Conservation (phyloP, 2,113 vertebrate genomes). For the Cyanistes caeruleus region DNA sequence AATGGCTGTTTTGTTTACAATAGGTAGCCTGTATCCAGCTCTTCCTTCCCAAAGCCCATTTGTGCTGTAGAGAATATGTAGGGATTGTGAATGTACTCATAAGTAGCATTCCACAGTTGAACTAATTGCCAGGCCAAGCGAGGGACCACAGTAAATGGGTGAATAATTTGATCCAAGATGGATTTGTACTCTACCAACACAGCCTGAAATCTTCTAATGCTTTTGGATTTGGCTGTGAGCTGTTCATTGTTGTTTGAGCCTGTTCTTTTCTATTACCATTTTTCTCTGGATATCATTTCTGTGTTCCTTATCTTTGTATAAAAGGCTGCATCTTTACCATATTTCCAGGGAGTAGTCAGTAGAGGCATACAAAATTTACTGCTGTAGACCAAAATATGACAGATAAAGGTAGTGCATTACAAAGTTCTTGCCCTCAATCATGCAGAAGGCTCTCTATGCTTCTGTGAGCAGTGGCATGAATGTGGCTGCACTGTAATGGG, state of each 20-base stretch:
- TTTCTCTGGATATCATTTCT: slow-evolving; percentile 45
- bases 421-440: slow-evolving; percentile 60
- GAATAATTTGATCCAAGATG: slow-evolving; percentile 55
- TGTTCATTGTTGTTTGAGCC: slow-evolving; percentile 50
- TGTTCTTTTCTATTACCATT: slow-evolving; percentile 60
- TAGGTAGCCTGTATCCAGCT: neutral
- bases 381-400: slow-evolving; percentile 36
- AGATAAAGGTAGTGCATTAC: slow-evolving; percentile 56
- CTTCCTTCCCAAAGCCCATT: neutral
- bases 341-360: slow-evolving; percentile 27
- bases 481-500: slow-evolving; percentile 3
- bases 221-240: slow-evolving; percentile 60
- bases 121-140: slow-evolving; percentile 42
- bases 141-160: slow-evolving; percentile 40
- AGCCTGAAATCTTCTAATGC: slow-evolving; percentile 58
- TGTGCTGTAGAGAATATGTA: neutral
- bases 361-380: slow-evolving; percentile 31
- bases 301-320: slow-evolving; percentile 48
- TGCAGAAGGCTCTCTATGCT: slow-evolving; percentile 9
- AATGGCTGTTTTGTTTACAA: neutral
- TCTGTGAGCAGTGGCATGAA: neutral
- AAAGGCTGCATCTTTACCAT: slow-evolving; percentile 46
- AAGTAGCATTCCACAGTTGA: slow-evolving; percentile 50
- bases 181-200: slow-evolving; percentile 51
- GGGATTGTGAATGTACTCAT: neutral